These are phyloP conservation scores for Calliscelio sp. DNA, from an alignment of 2,888 invertebrate species.

Conservation along the genomic window DNA sequence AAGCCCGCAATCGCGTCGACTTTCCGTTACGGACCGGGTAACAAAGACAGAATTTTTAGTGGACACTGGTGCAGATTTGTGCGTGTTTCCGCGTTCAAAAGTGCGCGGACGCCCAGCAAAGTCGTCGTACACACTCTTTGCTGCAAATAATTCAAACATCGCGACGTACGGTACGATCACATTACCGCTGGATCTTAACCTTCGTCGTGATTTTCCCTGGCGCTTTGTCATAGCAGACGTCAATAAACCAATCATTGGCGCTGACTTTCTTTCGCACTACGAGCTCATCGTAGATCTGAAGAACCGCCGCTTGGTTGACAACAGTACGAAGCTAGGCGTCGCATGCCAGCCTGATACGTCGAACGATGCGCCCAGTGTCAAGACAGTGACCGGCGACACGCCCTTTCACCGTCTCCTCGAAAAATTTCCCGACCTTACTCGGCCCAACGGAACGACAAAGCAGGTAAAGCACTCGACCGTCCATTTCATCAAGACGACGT, in stretches of 20 bases:
- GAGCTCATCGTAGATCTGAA: slow-evolving; percentile 78
- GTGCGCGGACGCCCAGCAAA: background rate
- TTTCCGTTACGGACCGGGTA: slow-evolving; percentile 28
- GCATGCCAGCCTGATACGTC: too few relatives aligned
- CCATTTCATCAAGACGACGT: slow-evolving; percentile 76
- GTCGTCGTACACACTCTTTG: slow-evolving; percentile 75
- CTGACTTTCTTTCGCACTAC: slow-evolving; percentile 79
- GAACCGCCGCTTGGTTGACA: slow-evolving; percentile 34
- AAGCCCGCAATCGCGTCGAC: slow-evolving; percentile 13
- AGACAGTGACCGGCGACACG: too few relatives aligned
- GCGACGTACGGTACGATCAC: slow-evolving; percentile 77
- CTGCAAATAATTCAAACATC: slow-evolving; percentile 80
- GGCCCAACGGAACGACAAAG: slow-evolving; percentile 50
- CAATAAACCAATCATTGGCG: slow-evolving; percentile 80
- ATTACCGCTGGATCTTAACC: slow-evolving; percentile 76
- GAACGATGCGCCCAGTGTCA: background rate
- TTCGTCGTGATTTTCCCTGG: slow-evolving; percentile 75
- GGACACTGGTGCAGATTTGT: slow-evolving; percentile 57
- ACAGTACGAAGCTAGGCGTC: too few relatives aligned
- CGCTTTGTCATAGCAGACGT: slow-evolving; percentile 80
- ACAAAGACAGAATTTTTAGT: slow-evolving; percentile 40
- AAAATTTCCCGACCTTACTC: slow-evolving; percentile 45
- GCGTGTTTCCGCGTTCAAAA: background rate
- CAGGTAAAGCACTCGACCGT: slow-evolving; percentile 37
- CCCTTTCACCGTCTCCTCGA: too few relatives aligned